phyloP scores from a whole-genome alignment of 2,113 vertebrate species.

The Chamaetylas fuelleborni region DNA sequence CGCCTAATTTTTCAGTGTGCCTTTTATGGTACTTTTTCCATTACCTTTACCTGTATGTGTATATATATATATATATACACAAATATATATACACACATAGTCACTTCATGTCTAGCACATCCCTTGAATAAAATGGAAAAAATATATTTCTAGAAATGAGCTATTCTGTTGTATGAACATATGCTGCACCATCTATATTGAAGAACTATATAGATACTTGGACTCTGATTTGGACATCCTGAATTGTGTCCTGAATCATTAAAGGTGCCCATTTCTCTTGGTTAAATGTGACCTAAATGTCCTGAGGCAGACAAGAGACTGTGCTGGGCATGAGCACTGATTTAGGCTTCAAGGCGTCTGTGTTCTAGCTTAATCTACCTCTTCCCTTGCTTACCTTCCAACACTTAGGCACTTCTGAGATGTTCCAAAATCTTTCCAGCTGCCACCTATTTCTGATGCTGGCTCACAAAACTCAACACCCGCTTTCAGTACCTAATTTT shows the following conservation, averaged over 20 bases:
- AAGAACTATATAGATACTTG: background rate
- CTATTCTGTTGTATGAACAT: background rate
- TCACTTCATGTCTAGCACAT: background rate
- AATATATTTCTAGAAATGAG: background rate
- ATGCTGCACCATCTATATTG: background rate
- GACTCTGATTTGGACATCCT: background rate
- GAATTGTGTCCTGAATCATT: background rate
- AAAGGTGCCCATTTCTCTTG: background rate
- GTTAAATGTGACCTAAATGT: background rate
- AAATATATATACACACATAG: background rate
- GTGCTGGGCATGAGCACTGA: rapidly evolving
- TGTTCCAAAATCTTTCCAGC: background rate
- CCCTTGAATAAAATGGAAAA: background rate
- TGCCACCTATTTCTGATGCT: background rate
- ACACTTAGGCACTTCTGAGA: background rate
- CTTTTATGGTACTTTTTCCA: background rate
- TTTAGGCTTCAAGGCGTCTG: background rate
- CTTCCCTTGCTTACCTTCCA: background rate
- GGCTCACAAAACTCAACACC: background rate
- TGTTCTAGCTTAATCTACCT: background rate
- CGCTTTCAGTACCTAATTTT: background rate
- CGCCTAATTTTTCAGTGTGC: background rate
- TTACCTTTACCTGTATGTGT: background rate
- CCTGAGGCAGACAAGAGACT: rapidly evolving
- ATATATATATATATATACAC: too few species aligned